Evolutionary conservation across 2,113 vertebrate genomes (phyloP), one percentile per base, ranked within the genome.

Genomic region (Sceloporus undulatus): DNA sequence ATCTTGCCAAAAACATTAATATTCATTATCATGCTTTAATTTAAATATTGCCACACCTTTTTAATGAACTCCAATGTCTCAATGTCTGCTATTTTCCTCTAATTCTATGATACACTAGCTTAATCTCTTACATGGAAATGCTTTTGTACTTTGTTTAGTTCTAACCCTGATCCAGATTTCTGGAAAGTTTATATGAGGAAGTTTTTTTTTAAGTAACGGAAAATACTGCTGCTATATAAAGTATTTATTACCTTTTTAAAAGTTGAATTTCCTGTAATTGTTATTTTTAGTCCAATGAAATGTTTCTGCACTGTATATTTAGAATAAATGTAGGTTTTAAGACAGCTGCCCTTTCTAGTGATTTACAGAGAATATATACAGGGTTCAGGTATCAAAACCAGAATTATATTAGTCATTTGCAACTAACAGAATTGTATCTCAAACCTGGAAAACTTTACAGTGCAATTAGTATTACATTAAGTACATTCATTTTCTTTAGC

Each of bases 361-460:
- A 74, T 48, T 87, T 14, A 38, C 2, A 48, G n/a, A 59, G 86
- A 90, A 79, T 8, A 27, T 0, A 0, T 16, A 0, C 75, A 1
- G 70, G 92, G 59, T 62, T 62, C 59, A 0, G 0, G 3, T 70
- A 34, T 66, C 79, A 73, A 19, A 10, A 84, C 9, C 73, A 38
- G 48, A 88, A 48, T 88, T 92, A 81, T 90, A 96, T 94, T 94
- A 94, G 84, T 82, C 62, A 23, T 27, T 71, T 90, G 85, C 11
- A 62, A 62, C 59, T 62, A 62, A 62, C 16, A 62, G 18, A 62
- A 62, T 62, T 62, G 13, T 14, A 62, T 62, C 59, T 62, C 14
- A 62, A 18, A 62, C 18, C 38, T 86, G 48, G 82, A 18, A 27
- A 90, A 84, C 38, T 90, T 90, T 93, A 86, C 75, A 75, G 82